Evolutionary conservation across 2,888 invertebrate species (phyloP).

Genomic region (Oligia fasciuncula): DNA sequence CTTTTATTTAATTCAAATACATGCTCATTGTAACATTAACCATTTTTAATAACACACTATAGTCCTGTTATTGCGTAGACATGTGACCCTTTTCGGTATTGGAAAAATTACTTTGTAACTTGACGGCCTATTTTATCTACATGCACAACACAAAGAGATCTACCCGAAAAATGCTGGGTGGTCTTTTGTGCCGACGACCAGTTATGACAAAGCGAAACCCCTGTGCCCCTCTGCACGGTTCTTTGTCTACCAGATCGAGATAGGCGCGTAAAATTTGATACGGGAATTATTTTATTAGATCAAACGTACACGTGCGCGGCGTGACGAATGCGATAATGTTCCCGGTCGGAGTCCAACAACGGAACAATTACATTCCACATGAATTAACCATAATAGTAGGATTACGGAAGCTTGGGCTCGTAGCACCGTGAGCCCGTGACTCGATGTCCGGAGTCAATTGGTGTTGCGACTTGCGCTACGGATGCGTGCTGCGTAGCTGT

Average conservation of each 20-base stretch:
- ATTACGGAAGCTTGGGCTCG: constrained; percentile 84
- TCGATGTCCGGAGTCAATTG: constrained; percentile 81
- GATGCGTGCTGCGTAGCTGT: constrained; percentile 64
- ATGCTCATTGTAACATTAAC: constrained; percentile 42
- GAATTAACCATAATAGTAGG: constrained; percentile 86
- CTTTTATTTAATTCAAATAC: constrained; percentile 29
- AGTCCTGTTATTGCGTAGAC: constrained; percentile 59
- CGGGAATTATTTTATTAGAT: constrained; percentile 90
- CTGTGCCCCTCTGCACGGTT: constrained; percentile 79
- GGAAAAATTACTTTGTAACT: constrained; percentile 76
- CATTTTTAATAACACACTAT: constrained; percentile 47
- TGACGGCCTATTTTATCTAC: constrained; percentile 82
- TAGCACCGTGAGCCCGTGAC: constrained; percentile 83
- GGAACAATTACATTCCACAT: constrained; percentile 89
- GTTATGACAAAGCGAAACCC: constrained; percentile 88
- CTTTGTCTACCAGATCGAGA: constrained; percentile 89
- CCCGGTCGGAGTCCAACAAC: constrained; percentile 79
- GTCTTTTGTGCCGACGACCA: constrained; percentile 86
- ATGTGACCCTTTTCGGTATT: constrained; percentile 67
- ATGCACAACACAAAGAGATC: constrained; percentile 80
- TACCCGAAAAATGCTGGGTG: constrained; percentile 80
- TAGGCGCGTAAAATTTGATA: constrained; percentile 89
- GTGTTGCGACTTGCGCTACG: constrained; percentile 70
- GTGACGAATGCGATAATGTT: constrained; percentile 89
- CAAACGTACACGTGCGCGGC: constrained; percentile 88